Evolutionary conservation across 2,797 vertebrate species (phyloP), one percentile per base, ranked within the genome.

Genomic region (Fratercula arctica): DNA sequence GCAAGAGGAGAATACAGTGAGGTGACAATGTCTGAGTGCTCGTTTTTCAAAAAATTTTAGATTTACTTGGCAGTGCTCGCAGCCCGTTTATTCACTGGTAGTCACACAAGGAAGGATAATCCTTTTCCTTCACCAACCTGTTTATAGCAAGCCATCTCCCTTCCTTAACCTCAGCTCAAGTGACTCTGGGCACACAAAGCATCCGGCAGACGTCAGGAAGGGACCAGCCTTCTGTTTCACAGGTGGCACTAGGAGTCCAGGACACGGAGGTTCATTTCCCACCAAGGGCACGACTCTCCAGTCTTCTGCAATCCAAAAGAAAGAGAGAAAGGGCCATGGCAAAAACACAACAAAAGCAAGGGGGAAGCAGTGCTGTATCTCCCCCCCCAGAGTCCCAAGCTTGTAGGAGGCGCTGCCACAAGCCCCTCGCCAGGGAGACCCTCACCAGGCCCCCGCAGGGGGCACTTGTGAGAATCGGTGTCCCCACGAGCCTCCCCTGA

Each of bases 1-100:
- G 83, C 84, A 90, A 81, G 72, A 51, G 43, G 67, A 89, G 89
- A 85, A 93, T 90, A 95, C 91, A 97, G 70, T 46, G 73, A 90
- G 69, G 76, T 93, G 90, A 90, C 73, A 92, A 67, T 73, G 61
- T 89, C 66, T 61, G 43, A 78, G 50, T 48, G 57, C 61, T 95
- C 8, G 0, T 80, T 92, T 95, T 80, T 77, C 75, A 80, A 72
- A 84, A 92, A 95, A 63, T 11, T 80, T 92, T 43, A 80, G 81
- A 93, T 96, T 86, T 81, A 61, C 61, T 93, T 94, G 90, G 63
- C 73, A 92, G 79, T 69, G 46, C 66, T 81, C 43, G 48, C 48
- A 78, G 87, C 29, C 43, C 11, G 1, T 91, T 87, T 77, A 41
- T 50, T 94, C 63, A 79, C 82, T 67, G 89, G 56, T 43, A 50